These are phyloP conservation scores for Nymphicus hollandicus DNA, from an alignment of 2,113 vertebrate genomes.

Conservation along the genomic window DNA sequence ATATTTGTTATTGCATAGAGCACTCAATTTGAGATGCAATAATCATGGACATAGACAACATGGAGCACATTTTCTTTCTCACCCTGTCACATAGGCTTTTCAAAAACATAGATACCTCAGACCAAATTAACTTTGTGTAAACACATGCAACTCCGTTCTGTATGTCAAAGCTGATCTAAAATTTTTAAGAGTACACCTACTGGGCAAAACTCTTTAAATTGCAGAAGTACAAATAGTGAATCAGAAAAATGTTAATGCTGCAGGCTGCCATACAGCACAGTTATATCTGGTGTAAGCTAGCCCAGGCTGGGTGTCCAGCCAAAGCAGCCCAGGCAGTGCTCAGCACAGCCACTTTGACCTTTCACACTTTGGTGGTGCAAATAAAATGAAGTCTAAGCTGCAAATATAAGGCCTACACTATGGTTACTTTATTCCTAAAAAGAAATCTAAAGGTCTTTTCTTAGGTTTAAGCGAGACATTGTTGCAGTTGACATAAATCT, in stretches of 20 bases:
- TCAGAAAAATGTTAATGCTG: neutral
- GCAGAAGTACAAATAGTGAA: neutral
- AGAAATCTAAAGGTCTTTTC: neutral
- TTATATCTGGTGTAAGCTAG: neutral
- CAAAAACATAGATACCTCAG: neutral
- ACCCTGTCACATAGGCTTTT: neutral
- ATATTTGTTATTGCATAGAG: neutral
- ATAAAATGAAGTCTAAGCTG: neutral
- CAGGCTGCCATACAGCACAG: neutral
- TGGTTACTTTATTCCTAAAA: neutral
- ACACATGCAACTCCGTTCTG: neutral
- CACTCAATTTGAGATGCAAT: neutral
- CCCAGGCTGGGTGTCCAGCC: neutral
- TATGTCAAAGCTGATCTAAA: neutral
- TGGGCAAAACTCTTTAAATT: neutral
- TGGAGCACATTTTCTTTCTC: neutral
- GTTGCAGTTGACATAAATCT: conserved; percentile 61
- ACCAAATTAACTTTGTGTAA: neutral
- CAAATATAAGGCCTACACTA: neutral
- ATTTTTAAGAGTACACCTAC: neutral
- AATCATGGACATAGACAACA: neutral
- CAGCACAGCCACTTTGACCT: neutral
- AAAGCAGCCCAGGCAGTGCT: neutral
- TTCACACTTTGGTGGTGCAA: rapidly evolving
- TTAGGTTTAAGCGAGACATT: neutral